Conservation (phyloP, 2,888 invertebrate genomes). For the Lithosia quadra region DNA sequence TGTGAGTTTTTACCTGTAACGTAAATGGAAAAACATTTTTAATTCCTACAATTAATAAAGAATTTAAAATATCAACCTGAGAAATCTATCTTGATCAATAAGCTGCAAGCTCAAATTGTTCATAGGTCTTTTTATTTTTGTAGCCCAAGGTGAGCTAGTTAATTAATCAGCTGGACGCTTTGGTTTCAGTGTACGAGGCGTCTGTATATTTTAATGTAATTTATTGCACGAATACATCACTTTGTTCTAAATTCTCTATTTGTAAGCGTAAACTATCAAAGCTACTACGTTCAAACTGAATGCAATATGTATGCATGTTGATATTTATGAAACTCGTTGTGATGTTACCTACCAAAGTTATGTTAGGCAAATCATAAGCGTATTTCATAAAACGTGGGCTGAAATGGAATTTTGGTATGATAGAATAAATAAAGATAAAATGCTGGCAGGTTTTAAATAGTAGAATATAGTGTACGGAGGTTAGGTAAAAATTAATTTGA, state of each 20-base stretch:
- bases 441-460: neutral
- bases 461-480: neutral
- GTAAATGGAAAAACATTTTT: neutral
- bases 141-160: constrained; percentile 37
- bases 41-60: neutral
- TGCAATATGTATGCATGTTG: constrained; percentile 29
- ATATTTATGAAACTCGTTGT: constrained; percentile 29
- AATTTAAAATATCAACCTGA: neutral
- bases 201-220: constrained; percentile 51
- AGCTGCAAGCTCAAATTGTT: constrained; percentile 39
- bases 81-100: constrained; percentile 31
- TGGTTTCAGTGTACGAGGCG: constrained; percentile 42
- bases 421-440: neutral
- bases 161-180: constrained; percentile 50
- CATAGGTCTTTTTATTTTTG: constrained; percentile 41
- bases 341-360: constrained; percentile 16
- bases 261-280: constrained; percentile 32
- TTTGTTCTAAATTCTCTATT: constrained; percentile 37
- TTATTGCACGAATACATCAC: constrained; percentile 43
- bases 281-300: constrained; percentile 26
- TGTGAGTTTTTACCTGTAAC: too few relatives aligned
- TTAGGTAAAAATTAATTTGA: neutral
- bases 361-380: neutral
- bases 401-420: neutral
- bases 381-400: neutral